Evolutionary conservation across 2,113 vertebrate species (phyloP).

Genomic region (Scomber scombrus): DNA sequence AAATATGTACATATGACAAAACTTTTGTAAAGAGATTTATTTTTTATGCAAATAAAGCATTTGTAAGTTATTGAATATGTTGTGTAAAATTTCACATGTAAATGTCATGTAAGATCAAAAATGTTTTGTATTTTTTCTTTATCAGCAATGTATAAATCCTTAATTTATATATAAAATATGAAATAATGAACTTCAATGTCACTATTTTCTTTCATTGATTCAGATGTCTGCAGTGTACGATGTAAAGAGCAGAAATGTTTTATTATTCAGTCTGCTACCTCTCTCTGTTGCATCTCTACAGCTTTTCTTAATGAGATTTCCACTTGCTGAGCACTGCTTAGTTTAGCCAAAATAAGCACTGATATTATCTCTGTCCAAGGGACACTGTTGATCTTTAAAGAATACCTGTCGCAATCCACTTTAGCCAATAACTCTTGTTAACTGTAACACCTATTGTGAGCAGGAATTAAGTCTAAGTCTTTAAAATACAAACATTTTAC

Average conservation of each 20-base stretch:
- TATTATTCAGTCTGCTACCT: constrained; percentile 5
- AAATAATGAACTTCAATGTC: constrained; percentile 60
- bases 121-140: constrained; percentile 94
- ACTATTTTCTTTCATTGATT: constrained; percentile 39
- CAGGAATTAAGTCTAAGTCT: constrained; percentile 12
- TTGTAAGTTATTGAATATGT: constrained; percentile 97
- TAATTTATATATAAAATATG: constrained; percentile 84
- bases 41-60: constrained; percentile 96
- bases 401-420: constrained; percentile 1
- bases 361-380: constrained; percentile 3
- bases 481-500: not conserved
- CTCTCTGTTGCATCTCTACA: not conserved
- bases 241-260: not conserved
- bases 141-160: constrained; percentile 82
- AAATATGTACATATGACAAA: constrained; percentile 84
- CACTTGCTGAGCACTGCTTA: constrained; percentile 25
- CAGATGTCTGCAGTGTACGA: too few relatives aligned
- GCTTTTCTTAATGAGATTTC: constrained; percentile 45
- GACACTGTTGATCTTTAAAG: constrained; percentile 17
- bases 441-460: not conserved
- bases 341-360: constrained; percentile 13
- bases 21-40: constrained; percentile 99
- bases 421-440: constrained; percentile 5
- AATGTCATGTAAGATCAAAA: constrained; percentile 99
- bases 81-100: constrained; percentile 97